Evolutionary conservation across 2,888 invertebrate genomes (phyloP).

Genomic region (Zeuzera pyrina): DNA sequence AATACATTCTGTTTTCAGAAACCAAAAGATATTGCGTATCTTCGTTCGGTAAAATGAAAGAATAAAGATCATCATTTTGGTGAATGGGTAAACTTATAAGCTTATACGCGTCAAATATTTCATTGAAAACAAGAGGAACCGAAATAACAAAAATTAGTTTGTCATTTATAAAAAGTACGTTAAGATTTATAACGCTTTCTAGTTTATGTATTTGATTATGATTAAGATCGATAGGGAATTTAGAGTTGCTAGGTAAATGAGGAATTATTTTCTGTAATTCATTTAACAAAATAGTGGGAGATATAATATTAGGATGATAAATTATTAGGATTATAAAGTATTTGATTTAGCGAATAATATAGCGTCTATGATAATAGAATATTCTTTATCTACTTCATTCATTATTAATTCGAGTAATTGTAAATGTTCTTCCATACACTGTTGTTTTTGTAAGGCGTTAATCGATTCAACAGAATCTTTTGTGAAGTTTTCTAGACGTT

Average conservation of each 20-base stretch:
- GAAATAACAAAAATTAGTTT: no score
- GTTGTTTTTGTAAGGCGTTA: not conserved
- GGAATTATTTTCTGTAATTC: constrained; percentile 1
- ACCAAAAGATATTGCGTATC: no score
- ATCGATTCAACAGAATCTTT: not conserved
- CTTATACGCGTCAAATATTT: no score
- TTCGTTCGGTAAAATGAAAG: no score
- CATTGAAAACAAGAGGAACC: no score
- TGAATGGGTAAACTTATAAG: no score
- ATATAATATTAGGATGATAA: not conserved
- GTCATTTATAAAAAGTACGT: no score
- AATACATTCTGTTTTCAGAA: no score
- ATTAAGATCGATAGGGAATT: not conserved
- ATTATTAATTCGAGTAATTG: not conserved
- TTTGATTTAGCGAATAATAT: no score
- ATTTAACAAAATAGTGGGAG: not conserved
- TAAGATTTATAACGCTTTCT: no score
- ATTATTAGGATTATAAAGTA: no score
- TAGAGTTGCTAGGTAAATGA: not conserved
- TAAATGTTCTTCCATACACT: not conserved
- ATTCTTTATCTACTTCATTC: constrained; percentile 1
- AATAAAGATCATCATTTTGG: no score
- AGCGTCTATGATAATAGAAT: not conserved
- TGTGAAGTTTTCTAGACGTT: not conserved
- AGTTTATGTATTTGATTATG: not conserved